phyloP scores from a whole-genome alignment of 2,113 vertebrate genomes.

The Naja naja region DNA sequence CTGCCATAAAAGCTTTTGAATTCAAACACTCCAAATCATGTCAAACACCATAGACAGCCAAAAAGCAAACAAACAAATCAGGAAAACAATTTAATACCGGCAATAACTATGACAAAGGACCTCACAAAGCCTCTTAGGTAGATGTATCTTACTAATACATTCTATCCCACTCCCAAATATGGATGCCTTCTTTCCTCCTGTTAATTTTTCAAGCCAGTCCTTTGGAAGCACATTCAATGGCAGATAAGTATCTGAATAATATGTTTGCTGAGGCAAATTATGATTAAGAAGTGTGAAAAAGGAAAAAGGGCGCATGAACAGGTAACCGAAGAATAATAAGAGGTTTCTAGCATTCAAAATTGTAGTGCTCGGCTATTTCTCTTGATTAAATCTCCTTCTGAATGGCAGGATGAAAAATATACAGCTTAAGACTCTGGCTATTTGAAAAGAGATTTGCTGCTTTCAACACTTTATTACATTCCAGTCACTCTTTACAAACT shows the following conservation, averaged over 20 bases:
- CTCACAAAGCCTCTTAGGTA: neutral
- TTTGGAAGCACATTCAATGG: neutral
- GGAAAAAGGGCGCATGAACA: rapidly evolving
- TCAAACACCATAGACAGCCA: neutral
- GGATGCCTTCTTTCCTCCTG: neutral
- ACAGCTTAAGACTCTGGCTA: neutral
- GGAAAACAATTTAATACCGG: neutral
- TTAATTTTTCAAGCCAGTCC: neutral
- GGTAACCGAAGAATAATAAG: rapidly evolving
- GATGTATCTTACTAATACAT: neutral
- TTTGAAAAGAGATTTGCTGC: neutral
- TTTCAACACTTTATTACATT: neutral
- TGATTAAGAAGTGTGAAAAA: neutral
- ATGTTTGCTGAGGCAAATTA: neutral
- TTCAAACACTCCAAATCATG: neutral
- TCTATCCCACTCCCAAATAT: neutral
- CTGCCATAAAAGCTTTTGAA: neutral
- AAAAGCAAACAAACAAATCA: neutral
- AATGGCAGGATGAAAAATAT: conserved; percentile 20
- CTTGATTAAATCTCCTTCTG: neutral
- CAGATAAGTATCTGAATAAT: neutral
- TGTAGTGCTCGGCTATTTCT: neutral
- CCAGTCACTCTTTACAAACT: conserved; percentile 1
- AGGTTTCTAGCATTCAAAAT: rapidly evolving
- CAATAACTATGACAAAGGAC: neutral